Percentiles rank a stretch among this genome's conserved stretches.
Evolutionary conservation across 2,888 invertebrate species (phyloP).

Genomic region (Celastrina argiolus): DNA sequence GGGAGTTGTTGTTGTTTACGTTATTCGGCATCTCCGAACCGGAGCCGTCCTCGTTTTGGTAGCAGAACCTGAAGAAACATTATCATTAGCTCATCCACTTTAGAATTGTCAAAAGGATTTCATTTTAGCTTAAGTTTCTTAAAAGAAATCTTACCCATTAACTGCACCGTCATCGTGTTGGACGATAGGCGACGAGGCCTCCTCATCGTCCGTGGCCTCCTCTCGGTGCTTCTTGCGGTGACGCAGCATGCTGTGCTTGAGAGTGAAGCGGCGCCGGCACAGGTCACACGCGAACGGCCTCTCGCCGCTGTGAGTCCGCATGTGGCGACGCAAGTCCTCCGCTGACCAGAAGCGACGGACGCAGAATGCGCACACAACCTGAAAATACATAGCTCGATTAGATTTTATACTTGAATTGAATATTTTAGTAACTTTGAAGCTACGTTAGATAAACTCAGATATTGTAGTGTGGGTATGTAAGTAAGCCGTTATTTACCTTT

Average conservation of each 20-base stretch:
- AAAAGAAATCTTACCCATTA: slow-evolving; percentile 54
- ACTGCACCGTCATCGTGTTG: slow-evolving; percentile 56
- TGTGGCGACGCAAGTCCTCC: slow-evolving; percentile 94
- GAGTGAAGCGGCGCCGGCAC: slow-evolving; percentile 90
- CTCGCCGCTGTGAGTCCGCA: slow-evolving; percentile 95
- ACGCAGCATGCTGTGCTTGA: slow-evolving; percentile 96
- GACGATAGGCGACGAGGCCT: slow-evolving; percentile 65
- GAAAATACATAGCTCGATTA: slow-evolving; percentile 24
- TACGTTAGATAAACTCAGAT: neutral
- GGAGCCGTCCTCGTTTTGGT: slow-evolving; percentile 67
- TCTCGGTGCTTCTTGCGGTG: slow-evolving; percentile 91
- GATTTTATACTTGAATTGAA: neutral
- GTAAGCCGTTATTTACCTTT: slow-evolving; percentile 76
- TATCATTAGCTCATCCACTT: too few relatives aligned
- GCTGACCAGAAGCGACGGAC: slow-evolving; percentile 96
- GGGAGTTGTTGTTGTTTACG: slow-evolving; percentile 76
- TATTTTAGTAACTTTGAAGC: neutral
- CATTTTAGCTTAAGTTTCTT: neutral
- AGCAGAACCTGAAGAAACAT: slow-evolving; percentile 50
- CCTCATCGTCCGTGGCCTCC: slow-evolving; percentile 78
- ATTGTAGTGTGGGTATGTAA: neutral
- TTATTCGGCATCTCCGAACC: slow-evolving; percentile 70
- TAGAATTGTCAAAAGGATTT: neutral
- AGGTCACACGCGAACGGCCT: slow-evolving; percentile 94
- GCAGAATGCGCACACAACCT: slow-evolving; percentile 94